Evolutionary conservation across 2,797 vertebrate species (phyloP), one percentile per base, ranked within the genome.

Genomic region (Meriones psammophilus): DNA sequence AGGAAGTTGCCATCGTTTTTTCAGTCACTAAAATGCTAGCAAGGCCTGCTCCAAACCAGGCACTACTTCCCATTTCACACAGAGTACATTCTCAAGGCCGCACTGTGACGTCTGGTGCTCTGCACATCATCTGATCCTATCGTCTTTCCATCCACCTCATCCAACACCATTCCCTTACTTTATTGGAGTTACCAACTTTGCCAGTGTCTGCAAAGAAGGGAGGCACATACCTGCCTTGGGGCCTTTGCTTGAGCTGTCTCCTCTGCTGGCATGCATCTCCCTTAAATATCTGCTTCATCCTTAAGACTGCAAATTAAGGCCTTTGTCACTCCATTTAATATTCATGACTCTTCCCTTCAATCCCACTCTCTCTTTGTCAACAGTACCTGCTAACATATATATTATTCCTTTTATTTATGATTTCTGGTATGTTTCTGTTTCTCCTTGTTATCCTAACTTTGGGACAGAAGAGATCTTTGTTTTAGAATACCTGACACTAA

Each of bases 401-500:
- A 50, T 60, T 71, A 54, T 74, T 92, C 91, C 56, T 30, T 30
- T 92, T 54, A 68, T 62, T 85, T 69, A 64, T 89, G 50, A 79
- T 69, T n/a, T 26, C 76, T 64, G n/a, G 26, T 76, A 13, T 30
- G n/a, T 58, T 18, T 71, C 64, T 79, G 8, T 80, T 30, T 71
- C 81, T 76, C 28, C 24, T 18, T 84, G 56, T 64, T 83, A 8
- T 64, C n/a, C 42, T 33, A 7, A 58, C 62, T 74, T 85, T 60
- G 13, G 64, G 46, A 81, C 30, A 58, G 26, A 36, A 74, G 17
- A 20, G 76, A 62, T 87, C 14, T 88, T 90, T 56, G 39, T 58
- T 85, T 95, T 90, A 68, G 46, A 50, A 20, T 84, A 83, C 69
- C 42, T 74, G 84, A 76, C 36, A 64, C 74, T 91, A 83, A 84